Conservation (phyloP, 2,797 vertebrate genomes). For the Sarcophilus harrisii region DNA sequence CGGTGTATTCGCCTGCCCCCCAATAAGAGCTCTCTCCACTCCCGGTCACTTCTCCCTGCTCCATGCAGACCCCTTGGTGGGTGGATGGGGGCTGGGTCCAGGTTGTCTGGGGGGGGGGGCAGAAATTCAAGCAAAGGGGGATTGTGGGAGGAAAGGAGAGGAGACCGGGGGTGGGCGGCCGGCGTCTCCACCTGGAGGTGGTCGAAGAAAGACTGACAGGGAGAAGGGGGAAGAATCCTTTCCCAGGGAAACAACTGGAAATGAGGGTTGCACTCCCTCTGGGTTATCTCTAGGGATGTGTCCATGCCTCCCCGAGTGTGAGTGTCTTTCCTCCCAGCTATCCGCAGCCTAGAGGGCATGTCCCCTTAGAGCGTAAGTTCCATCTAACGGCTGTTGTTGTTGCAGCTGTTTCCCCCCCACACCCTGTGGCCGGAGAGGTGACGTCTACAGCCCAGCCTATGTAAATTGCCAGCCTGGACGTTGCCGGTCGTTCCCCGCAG, state of each 20-base stretch:
- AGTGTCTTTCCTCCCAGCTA: neutral
- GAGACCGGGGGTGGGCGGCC: neutral
- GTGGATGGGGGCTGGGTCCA: neutral
- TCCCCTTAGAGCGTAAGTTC: slow-evolving; percentile 59
- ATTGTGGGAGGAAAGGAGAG: neutral
- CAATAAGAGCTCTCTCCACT: neutral
- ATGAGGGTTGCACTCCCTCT: neutral
- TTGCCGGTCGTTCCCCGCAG: neutral
- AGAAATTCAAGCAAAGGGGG: neutral
- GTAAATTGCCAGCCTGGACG: slow-evolving; percentile 51
- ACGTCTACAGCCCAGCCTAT: slow-evolving; percentile 53
- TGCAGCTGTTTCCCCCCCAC: neutral
- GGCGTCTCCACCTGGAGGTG: neutral
- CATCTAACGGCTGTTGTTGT: neutral
- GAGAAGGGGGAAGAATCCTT: neutral
- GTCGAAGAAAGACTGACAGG: neutral
- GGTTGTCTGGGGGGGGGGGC: neutral
- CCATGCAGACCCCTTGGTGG: neutral
- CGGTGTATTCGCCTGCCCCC: neutral
- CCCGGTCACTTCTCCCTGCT: neutral
- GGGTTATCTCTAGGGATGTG: neutral
- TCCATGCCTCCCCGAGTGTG: neutral
- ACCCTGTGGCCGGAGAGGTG: slow-evolving; percentile 54
- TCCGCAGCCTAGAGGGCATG: slow-evolving; percentile 39
- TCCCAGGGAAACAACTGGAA: neutral